Conservation (phyloP, 92 coral and sea anemone species). For the Paragorgia papillata region DNA sequence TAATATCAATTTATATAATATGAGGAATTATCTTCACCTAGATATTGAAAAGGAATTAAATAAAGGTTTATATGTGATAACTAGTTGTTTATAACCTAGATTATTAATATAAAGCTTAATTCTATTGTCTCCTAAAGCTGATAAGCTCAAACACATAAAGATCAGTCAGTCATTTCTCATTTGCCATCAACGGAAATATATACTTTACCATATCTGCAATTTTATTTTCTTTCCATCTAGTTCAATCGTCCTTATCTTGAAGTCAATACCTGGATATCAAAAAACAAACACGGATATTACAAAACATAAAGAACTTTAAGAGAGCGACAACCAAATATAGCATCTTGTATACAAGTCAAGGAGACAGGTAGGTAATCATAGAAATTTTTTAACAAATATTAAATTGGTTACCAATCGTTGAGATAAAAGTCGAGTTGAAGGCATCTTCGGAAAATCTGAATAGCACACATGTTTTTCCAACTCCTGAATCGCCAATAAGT, state of each 20-base stretch:
- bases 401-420: conserved; percentile 98
- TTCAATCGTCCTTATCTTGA: conserved; percentile 94
- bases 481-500: conserved; percentile 97
- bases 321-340: neutral
- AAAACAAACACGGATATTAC: conserved; percentile 29
- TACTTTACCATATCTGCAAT: conserved; percentile 89
- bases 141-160: too few relatives aligned
- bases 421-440: conserved; percentile 93
- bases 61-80: too few relatives aligned
- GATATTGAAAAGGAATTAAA: too few relatives aligned
- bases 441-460: conserved; percentile 99
- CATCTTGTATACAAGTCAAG: neutral
- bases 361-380: neutral
- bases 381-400: too few relatives aligned
- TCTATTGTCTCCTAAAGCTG: too few relatives aligned
- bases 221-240: conserved; percentile 97
- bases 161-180: too few relatives aligned
- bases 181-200: too few relatives aligned
- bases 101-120: too few relatives aligned
- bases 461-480: conserved; percentile 92
- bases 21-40: too few relatives aligned
- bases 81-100: too few relatives aligned
- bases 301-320: neutral
- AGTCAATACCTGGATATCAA: conserved; percentile 86
- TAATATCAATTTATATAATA: too few relatives aligned